Conservation (phyloP, 2,888 invertebrate species). For the Gymnoscelis rufifasciata region DNA sequence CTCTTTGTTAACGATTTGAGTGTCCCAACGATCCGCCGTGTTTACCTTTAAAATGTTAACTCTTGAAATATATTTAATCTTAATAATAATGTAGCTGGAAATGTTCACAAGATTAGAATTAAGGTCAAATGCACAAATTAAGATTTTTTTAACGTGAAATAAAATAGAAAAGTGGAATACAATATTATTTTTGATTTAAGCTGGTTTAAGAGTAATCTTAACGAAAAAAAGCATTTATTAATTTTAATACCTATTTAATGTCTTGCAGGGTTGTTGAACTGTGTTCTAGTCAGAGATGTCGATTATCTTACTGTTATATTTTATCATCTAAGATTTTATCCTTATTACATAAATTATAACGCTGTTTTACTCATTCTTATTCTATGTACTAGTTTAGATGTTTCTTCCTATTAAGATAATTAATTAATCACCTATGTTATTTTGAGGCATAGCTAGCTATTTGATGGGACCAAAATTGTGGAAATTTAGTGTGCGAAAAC, state of each 20-base stretch:
- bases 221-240: constrained; percentile 29
- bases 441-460: constrained; percentile 68
- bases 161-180: constrained; percentile 7
- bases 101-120: constrained; percentile 27
- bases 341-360: background rate
- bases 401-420: constrained; percentile 18
- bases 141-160: constrained; percentile 15
- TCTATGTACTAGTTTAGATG: constrained; percentile 19
- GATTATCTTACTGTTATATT: constrained; percentile 18
- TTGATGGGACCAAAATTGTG: constrained; percentile 64
- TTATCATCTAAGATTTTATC: background rate
- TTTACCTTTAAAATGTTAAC: constrained; percentile 33
- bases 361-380: constrained; percentile 11
- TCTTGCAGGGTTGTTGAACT: constrained; percentile 54
- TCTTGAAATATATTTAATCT: constrained; percentile 32
- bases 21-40: constrained; percentile 30
- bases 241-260: constrained; percentile 25
- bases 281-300: constrained; percentile 52
- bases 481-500: constrained; percentile 33
- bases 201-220: background rate
- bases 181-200: too few relatives aligned
- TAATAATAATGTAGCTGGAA: constrained; percentile 21
- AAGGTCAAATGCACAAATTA: constrained; percentile 25
- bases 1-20: constrained; percentile 23
- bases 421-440: constrained; percentile 28